Conservation (phyloP, 2,888 invertebrate species). For the Mesorhabditis belari region DNA sequence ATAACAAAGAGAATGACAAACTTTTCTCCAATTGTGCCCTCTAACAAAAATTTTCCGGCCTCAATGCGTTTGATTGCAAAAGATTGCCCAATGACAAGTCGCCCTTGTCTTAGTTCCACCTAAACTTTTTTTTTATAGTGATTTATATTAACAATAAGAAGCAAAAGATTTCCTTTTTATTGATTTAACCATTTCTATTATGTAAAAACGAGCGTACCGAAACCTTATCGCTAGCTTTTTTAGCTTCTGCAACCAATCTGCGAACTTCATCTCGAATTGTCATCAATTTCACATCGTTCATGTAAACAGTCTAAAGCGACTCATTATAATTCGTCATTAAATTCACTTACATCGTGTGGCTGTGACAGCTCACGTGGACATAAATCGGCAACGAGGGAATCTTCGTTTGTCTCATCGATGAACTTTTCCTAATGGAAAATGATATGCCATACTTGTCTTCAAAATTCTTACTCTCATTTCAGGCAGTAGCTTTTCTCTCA, state of each 20-base stretch:
- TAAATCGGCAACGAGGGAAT: neutral
- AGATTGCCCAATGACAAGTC: neutral
- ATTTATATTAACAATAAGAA: no score
- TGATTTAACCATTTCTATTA: neutral
- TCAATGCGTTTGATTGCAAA: neutral
- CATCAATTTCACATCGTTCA: conserved; percentile 85
- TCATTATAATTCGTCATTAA: conserved; percentile 5
- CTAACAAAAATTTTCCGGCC: neutral
- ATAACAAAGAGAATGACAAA: neutral
- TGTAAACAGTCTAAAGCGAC: conserved; percentile 69
- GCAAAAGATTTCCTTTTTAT: neutral
- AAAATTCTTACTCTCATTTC: neutral
- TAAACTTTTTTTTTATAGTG: no score
- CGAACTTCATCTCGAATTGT: conserved; percentile 66
- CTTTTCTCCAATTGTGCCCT: neutral
- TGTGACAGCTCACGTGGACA: neutral
- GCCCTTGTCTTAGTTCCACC: neutral
- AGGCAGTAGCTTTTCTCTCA: neutral
- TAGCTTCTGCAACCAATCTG: neutral
- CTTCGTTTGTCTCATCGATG: neutral
- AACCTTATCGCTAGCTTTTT: no score
- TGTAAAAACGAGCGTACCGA: no score
- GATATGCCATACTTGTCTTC: neutral
- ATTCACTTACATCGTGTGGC: neutral
- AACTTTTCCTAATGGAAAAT: no score